These are phyloP conservation scores for Nixonia krombeini DNA, from an alignment of 1,140 invertebrate species.

Conservation along the genomic window DNA sequence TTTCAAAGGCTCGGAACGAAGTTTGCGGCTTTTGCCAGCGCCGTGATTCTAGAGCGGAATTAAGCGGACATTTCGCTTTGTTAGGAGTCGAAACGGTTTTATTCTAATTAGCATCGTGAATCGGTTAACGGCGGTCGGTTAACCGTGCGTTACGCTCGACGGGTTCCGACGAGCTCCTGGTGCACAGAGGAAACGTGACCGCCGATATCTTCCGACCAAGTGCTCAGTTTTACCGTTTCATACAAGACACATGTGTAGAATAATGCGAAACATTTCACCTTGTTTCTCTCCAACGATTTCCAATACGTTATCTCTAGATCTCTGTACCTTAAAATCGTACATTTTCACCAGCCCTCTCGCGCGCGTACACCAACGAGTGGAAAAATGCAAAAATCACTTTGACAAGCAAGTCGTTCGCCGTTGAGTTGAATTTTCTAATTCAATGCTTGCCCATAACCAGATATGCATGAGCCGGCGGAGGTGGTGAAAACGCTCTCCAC, in stretches of 20 bases:
- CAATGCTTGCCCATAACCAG: constrained; percentile 28
- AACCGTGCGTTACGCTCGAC: constrained; percentile 47
- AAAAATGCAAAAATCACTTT: constrained; percentile 21
- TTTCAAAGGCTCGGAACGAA: too few relatives aligned
- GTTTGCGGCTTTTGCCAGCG: neutral
- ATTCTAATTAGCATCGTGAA: constrained; percentile 8
- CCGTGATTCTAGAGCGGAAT: neutral
- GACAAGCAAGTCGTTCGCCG: constrained; percentile 15
- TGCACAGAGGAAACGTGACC: constrained; percentile 30
- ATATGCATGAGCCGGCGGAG: constrained; percentile 47
- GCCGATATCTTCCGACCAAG: constrained; percentile 19
- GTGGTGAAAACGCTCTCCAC: constrained; percentile 20
- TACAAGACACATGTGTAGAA: too few relatives aligned
- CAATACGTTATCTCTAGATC: too few relatives aligned
- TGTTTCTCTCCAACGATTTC: too few relatives aligned
- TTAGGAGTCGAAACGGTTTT: neutral
- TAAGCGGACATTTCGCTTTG: neutral
- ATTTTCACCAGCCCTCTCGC: too few relatives aligned
- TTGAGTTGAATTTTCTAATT: constrained; percentile 46
- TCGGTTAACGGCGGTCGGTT: constrained; percentile 29
- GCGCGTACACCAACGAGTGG: too few relatives aligned
- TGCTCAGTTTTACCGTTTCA: neutral
- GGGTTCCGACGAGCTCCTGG: constrained; percentile 40
- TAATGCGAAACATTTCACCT: too few relatives aligned
- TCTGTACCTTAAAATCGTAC: too few relatives aligned